These are phyloP conservation scores for Beaufortia kweichowensis DNA, from an alignment of 2,113 vertebrate genomes.

Conservation along the genomic window DNA sequence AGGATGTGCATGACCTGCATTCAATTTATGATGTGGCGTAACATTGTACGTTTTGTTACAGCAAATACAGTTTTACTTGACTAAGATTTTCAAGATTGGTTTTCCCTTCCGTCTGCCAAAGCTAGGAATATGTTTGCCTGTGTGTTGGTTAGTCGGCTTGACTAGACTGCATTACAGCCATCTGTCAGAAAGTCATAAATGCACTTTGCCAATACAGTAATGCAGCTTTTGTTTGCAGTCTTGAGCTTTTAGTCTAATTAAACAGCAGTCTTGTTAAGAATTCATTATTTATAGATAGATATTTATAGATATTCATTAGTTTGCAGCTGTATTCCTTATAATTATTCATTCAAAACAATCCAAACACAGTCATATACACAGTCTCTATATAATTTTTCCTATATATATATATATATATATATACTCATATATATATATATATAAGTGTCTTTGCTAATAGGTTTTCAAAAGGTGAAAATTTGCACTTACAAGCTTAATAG, in stretches of 20 bases:
- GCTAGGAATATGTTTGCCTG: conserved; percentile 23
- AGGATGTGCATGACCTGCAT: background rate
- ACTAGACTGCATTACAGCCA: conserved; percentile 60
- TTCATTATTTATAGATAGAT: no score
- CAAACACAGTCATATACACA: background rate
- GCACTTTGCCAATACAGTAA: conserved; percentile 58
- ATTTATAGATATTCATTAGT: conserved; percentile 46
- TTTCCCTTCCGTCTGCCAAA: conserved; percentile 4
- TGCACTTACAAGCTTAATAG: background rate
- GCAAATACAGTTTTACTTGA: background rate
- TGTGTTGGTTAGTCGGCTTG: conserved; percentile 48
- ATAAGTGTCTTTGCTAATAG: background rate
- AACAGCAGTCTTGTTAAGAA: conserved; percentile 48
- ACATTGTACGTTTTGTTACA: conserved; percentile 3
- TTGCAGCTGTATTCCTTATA: conserved; percentile 24
- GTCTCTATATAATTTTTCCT: background rate
- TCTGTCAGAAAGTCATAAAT: conserved; percentile 68
- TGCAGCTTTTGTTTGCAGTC: conserved; percentile 64
- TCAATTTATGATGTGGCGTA: background rate
- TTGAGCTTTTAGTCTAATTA: conserved; percentile 58
- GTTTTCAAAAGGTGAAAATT: background rate
- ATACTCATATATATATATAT: background rate
- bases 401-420: background rate
- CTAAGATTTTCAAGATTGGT: conserved; percentile 2
- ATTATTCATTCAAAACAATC: conserved; percentile 22